Conservation (phyloP, 2,113 vertebrate genomes). For the Oryzias celebensis region DNA sequence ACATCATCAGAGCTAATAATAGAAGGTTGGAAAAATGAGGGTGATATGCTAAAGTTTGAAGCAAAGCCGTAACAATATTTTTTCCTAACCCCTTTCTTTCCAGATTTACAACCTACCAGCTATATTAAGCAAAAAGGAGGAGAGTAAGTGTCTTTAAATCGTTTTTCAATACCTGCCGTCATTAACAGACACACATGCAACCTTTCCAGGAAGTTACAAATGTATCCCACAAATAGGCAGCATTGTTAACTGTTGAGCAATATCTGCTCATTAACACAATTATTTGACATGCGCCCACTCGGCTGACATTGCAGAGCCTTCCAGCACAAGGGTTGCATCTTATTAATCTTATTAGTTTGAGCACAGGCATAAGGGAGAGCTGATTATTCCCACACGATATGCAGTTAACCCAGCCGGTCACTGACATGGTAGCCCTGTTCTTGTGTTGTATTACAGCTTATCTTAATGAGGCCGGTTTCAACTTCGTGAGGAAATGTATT, state of each 20-base stretch:
- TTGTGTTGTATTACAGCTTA: constrained; percentile 79
- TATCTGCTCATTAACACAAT: constrained; percentile 49
- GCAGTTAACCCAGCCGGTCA: constrained; percentile 38
- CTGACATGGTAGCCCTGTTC: constrained; percentile 30
- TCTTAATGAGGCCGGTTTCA: constrained; percentile 95
- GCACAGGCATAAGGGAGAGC: constrained; percentile 28
- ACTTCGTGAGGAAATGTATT: constrained; percentile 95
- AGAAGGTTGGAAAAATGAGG: constrained; percentile 2
- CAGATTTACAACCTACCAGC: constrained; percentile 96
- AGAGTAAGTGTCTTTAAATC: constrained; percentile 84
- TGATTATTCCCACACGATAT: constrained; percentile 42
- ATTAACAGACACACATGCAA: constrained; percentile 6
- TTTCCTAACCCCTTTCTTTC: constrained; percentile 28
- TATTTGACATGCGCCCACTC: constrained; percentile 54
- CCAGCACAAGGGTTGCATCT: constrained; percentile 24
- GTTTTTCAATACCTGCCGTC: background rate
- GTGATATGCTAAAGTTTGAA: background rate
- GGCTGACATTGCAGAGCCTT: constrained; percentile 44
- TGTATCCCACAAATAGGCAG: background rate
- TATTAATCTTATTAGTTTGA: constrained; percentile 51
- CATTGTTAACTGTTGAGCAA: constrained; percentile 12
- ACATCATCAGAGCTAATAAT: constrained; percentile 41
- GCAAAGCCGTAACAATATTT: constrained; percentile 6
- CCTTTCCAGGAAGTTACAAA: background rate
- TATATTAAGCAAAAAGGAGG: constrained; percentile 95